A percentile compares a stretch with the other conserved stretches of the same genome.
These are phyloP conservation scores for Argyra leucocephala DNA, from an alignment of 2,888 invertebrate species.

Conservation along the genomic window DNA sequence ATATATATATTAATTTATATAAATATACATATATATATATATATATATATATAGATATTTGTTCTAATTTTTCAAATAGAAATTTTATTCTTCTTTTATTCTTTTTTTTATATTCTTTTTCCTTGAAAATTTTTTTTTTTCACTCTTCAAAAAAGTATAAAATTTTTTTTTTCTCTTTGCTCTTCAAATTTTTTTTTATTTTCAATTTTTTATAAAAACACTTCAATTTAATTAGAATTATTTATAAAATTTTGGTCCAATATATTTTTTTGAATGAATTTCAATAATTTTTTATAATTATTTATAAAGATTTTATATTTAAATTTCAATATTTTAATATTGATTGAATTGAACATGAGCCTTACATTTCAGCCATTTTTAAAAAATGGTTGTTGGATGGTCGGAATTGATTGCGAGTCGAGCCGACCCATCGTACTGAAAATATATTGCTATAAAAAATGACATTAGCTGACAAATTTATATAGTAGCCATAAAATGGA, in stretches of 20 bases:
- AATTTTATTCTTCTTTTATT: neutral
- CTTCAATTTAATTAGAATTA: neutral
- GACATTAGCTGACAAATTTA: constrained; percentile 6
- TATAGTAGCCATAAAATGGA: neutral
- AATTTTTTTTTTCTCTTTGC: neutral
- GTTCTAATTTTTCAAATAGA: neutral
- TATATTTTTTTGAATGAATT: neutral
- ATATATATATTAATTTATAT: neutral
- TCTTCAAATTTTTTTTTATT: neutral
- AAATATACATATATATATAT: neutral
- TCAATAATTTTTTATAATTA: neutral
- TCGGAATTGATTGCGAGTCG: constrained; percentile 3
- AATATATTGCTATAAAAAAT: constrained; percentile 3
- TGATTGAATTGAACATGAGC: constrained; percentile 6
- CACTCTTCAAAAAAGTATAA: neutral
- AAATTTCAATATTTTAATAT: neutral
- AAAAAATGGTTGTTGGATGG: constrained; percentile 1
- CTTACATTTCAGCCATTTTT: constrained; percentile 6
- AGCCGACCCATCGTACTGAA: constrained; percentile 6
- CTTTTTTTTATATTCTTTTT: neutral
- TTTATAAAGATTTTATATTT: neutral
- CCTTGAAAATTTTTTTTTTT: neutral
- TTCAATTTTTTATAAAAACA: neutral
- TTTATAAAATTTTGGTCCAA: constrained; percentile 4
- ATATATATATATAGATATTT: neutral